Evolutionary conservation across 53 echinoderm and acorn worm species (phyloP), one percentile per base, ranked within the genome.

Genomic region (Astropecten irregularis): DNA sequence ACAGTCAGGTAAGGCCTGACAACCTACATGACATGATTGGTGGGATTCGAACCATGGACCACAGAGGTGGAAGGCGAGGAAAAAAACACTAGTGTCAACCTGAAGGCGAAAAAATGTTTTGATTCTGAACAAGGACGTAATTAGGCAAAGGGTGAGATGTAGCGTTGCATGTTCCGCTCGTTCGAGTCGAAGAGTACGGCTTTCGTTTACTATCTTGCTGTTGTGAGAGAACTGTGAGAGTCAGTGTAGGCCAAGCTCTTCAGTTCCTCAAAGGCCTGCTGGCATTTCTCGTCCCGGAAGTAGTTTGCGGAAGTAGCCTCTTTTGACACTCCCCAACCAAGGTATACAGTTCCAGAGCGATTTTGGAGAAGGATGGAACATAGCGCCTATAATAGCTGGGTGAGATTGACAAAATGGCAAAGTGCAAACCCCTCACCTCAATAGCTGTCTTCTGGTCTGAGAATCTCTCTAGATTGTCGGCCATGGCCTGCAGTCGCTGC

Each of bases 401-500:
- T n/a, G n/a, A n/a, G n/a, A n/a, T n/a, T n/a, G n/a, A n/a, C n/a
- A n/a, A n/a, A n/a, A n/a, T n/a, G n/a, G n/a, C n/a, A n/a, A n/a
- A n/a, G n/a, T n/a, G n/a, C n/a, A n/a, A n/a, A n/a, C n/a, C n/a
- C 42, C 6, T 42, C 42, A 94, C 95, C 86, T 91, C 77, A 49
- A 92, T 88, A 16, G 76, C 85, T 3, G 77, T 69, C 77, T 91
- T 91, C 66, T 94, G 95, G 60, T 94, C 95, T 0, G 88, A 88
- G 70, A 86, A 91, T 9, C 91, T 44, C 0, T 60, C 86, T 51
- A 89, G 65, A 82, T 89, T 89, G 26, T 86, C 69, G 1, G 91
- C 91, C 88, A 91, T 91, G 54, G 49, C 66, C 28, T 91, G 89
- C 21, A 89, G 68, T 49, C 86, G 58, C 57, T 86, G 83, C 46